Base-by-base conservation (phyloP, 1,140 invertebrate genomes). In the Anoplolepis gracilipes region DNA sequence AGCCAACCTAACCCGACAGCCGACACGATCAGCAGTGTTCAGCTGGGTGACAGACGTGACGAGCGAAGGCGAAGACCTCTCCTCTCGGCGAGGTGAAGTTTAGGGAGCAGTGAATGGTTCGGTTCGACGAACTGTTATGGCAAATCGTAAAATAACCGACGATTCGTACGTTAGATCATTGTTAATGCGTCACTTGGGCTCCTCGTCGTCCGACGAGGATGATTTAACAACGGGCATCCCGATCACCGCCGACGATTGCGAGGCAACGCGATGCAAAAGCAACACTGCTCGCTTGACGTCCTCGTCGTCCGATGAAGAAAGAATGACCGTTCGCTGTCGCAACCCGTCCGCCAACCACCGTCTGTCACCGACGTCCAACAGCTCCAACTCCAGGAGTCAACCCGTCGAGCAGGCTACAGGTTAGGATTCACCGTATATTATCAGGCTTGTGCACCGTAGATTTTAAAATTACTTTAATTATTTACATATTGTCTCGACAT, bases 41-140 rank as follows among this genome's bases (percentile, higher is more conserved):
- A n/a, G n/a, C n/a, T n/a, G n/a, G n/a, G 85, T 89, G 89, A 90
- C 88, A 78, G 73, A 85, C 86, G 88, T 90, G 13, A 42, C 64
- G 84, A 82, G 81, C 76, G 64, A 53, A 10, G 19, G 16, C 76
- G 64, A 53, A 10, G 19, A n/a, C 42, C 78, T 36, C 7, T 36
- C 11, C 10, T 28, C 1, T 82, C 62, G 73, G 42, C 28, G 33
- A 70, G 49, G 3, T 42, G 25, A 42, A 39, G n/a, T 7, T 7
- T 53, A 6, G 10, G 69, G 53, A 73, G 65, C 53, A 61, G 42
- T 86, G 55, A 87, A 90, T 90, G 89, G 73, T 72, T 79, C 86
- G 57, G 3, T n/a, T 90, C 69, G 69, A 49, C 57, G 64, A 78
- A 88, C 1, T 2, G 39, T 84, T 65, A 90, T 90, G 90, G 90